Percentiles rank a stretch among this genome's conserved stretches.
These are phyloP conservation scores for Melozone crissalis DNA, from an alignment of 2,113 vertebrate genomes.

Conservation along the genomic window DNA sequence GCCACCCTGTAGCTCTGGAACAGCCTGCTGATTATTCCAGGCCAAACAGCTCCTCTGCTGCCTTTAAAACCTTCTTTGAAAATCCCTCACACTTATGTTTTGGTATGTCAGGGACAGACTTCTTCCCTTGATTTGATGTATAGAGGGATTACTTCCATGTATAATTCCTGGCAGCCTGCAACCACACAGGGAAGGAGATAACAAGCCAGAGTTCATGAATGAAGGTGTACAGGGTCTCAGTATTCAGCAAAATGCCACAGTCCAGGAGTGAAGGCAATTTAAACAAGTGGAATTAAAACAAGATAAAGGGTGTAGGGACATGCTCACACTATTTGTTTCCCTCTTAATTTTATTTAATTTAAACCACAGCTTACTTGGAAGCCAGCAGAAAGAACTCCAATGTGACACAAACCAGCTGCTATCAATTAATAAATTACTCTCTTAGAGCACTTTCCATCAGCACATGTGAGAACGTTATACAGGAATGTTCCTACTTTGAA, in stretches of 20 bases:
- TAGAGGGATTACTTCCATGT: not conserved
- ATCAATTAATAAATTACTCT: not conserved
- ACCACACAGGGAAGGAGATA: not conserved
- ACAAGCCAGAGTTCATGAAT: not conserved
- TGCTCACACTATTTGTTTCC: not conserved
- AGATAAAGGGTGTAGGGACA: not conserved
- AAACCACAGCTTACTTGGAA: not conserved
- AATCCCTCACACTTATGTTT: not conserved
- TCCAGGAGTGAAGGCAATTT: not conserved
- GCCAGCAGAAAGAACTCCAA: not conserved
- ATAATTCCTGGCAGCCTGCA: not conserved
- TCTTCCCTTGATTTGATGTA: not conserved
- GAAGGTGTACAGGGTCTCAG: not conserved
- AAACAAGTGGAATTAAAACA: not conserved
- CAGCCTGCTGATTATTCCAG: conserved; percentile 16
- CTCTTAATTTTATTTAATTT: not conserved
- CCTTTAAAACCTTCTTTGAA: not conserved
- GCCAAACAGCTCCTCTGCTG: not conserved
- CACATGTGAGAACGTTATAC: not conserved
- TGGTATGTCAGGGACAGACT: not conserved
- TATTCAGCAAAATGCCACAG: not conserved
- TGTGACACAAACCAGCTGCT: not conserved
- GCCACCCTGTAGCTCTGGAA: conserved; percentile 29
- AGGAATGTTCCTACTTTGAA: not conserved
- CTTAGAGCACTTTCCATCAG: not conserved